Conservation (phyloP, 1,140 invertebrate species). For the Heliothis subflexa region DNA sequence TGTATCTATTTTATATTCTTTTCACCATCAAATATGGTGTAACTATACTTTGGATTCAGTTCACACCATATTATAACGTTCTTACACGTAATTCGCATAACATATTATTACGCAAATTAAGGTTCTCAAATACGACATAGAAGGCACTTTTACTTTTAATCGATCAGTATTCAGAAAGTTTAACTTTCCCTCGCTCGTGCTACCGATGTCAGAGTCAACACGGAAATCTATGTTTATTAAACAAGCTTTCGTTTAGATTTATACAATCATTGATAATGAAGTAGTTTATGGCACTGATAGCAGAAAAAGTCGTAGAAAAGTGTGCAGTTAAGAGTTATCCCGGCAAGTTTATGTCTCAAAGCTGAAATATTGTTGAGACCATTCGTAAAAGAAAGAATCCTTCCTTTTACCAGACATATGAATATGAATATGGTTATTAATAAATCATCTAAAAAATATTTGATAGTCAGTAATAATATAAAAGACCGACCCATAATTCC, state of each 20-base stretch:
- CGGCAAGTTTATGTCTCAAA: no score
- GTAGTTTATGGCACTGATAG: neutral
- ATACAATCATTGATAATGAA: constrained; percentile 40
- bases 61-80: constrained; percentile 51
- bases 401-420: neutral
- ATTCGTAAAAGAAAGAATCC: no score
- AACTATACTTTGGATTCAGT: constrained; percentile 61
- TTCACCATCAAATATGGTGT: constrained; percentile 47
- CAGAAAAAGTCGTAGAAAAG: constrained; percentile 8
- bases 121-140: constrained; percentile 63
- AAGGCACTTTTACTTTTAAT: constrained; percentile 80
- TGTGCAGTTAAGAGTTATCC: neutral
- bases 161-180: constrained; percentile 81
- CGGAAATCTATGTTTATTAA: constrained; percentile 55
- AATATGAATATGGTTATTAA: constrained; percentile 21
- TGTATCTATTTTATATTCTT: constrained; percentile 45
- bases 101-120: constrained; percentile 64
- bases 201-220: constrained; percentile 43
- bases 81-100: constrained; percentile 58
- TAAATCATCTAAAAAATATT: constrained; percentile 31
- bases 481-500: constrained; percentile 39
- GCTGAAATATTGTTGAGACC: no score
- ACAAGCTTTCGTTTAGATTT: constrained; percentile 46
- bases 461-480: constrained; percentile 26
- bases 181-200: constrained; percentile 70